phyloP scores from a whole-genome alignment of 1,140 invertebrate genomes.

The Paraescarpia echinospica region DNA sequence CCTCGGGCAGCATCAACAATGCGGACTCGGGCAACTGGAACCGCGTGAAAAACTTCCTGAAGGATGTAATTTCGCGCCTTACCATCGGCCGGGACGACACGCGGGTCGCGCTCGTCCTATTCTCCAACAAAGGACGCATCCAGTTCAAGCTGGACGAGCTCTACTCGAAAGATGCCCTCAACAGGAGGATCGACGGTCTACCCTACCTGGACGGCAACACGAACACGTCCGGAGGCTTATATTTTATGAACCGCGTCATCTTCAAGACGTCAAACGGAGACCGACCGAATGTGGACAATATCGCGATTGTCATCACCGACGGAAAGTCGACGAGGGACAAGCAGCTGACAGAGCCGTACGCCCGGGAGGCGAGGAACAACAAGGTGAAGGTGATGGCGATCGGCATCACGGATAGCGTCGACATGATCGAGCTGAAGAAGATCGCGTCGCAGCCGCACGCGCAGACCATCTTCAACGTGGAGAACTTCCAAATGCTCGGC shows the following conservation, averaged over 20 bases:
- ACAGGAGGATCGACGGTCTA: background rate
- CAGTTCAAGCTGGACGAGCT: constrained; percentile 12
- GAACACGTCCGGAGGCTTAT: constrained; percentile 23
- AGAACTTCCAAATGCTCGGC: constrained; percentile 7
- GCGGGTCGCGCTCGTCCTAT: constrained; percentile 16
- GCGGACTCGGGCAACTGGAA: constrained; percentile 22
- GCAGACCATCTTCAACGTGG: constrained; percentile 13
- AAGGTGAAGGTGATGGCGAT: constrained; percentile 13
- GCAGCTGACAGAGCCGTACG: constrained; percentile 18
- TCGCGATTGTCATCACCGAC: constrained; percentile 36
- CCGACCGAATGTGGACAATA: constrained; percentile 28
- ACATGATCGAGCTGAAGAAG: constrained; percentile 2
- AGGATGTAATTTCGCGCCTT: background rate
- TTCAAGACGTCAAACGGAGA: constrained; percentile 22
- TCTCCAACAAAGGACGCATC: constrained; percentile 12
- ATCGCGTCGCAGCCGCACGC: constrained; percentile 18
- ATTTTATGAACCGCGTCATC: background rate
- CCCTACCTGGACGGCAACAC: constrained; percentile 20
- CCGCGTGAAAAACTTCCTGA: constrained; percentile 8
- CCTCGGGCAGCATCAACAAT: constrained; percentile 28
- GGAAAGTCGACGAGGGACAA: constrained; percentile 24
- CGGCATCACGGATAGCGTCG: background rate
- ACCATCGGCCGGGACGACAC: constrained; percentile 14
- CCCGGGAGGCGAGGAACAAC: constrained; percentile 8
- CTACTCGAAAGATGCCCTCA: background rate